A percentile compares a stretch with the other conserved stretches of the same genome.
phyloP scores from a whole-genome alignment of 2,888 invertebrate genomes.

The Pristionchus arcanus region DNA sequence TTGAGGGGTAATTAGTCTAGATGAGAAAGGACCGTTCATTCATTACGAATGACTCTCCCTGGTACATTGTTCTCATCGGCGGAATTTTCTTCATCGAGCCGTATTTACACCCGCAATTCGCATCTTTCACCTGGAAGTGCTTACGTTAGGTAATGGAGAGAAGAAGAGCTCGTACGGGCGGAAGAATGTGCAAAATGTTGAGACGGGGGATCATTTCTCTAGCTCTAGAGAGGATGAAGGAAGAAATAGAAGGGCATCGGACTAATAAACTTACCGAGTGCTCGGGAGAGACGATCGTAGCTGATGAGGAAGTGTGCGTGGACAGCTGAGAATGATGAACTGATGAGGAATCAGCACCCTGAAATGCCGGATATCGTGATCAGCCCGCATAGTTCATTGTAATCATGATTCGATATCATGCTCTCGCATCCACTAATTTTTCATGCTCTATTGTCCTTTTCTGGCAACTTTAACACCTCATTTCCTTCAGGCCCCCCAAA shows the following conservation, averaged over 20 bases:
- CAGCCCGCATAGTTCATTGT: not conserved
- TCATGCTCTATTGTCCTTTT: not conserved
- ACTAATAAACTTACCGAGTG: conserved; percentile 37
- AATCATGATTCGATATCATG: no score
- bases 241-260: not conserved
- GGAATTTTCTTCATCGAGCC: conserved; percentile 56
- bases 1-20: not conserved
- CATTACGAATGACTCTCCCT: conserved; percentile 78
- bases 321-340: conserved; percentile 52
- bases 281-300: conserved; percentile 51
- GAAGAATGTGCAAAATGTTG: no score
- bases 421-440: not conserved
- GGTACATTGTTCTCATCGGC: conserved; percentile 66
- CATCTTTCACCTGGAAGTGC: conserved; percentile 47
- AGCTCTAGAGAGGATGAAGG: no score
- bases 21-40: conserved; percentile 77
- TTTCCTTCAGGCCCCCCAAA: no score
- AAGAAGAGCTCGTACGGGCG: no score
- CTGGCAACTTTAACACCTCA: no score
- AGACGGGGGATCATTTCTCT: no score
- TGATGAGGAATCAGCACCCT: conserved; percentile 47
- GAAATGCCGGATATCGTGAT: not conserved
- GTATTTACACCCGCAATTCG: conserved; percentile 49
- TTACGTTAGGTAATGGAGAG: not conserved
- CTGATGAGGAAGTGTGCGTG: conserved; percentile 54